A percentile compares a stretch with the other conserved stretches of the same genome.
Conservation (phyloP, 1,140 invertebrate genomes). For the Planococcus citri region DNA sequence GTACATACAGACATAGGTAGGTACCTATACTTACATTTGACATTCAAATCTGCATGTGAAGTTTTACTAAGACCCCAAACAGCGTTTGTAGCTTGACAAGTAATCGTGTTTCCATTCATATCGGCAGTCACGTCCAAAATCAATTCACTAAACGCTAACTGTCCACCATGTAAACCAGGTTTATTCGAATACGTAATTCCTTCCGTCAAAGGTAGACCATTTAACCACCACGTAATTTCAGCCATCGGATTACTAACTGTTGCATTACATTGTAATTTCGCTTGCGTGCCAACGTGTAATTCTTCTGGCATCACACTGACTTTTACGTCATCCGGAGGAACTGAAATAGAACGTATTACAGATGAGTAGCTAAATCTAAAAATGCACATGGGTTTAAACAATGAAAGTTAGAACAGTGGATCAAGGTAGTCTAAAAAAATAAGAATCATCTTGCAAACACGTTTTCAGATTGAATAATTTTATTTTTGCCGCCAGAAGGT, state of each 20-base stretch:
- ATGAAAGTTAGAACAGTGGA: neutral
- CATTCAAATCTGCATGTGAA: conserved; percentile 72
- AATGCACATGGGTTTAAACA: neutral
- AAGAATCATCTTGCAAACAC: neutral
- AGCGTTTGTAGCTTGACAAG: conserved; percentile 81
- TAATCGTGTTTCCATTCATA: conserved; percentile 78
- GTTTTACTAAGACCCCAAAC: conserved; percentile 67
- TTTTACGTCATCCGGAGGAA: conserved; percentile 73
- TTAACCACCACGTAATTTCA: conserved; percentile 81
- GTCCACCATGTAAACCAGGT: conserved; percentile 67
- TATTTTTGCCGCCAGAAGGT: too few relatives aligned
- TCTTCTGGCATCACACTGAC: conserved; percentile 65
- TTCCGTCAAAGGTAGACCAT: conserved; percentile 49
- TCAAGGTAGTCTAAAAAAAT: too few relatives aligned
- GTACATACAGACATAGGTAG: too few relatives aligned
- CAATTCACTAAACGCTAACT: conserved; percentile 64
- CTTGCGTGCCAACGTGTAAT: conserved; percentile 60
- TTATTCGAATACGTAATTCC: conserved; percentile 55
- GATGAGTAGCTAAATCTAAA: neutral
- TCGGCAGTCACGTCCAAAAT: conserved; percentile 71
- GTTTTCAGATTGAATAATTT: neutral
- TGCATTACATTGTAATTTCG: conserved; percentile 73
- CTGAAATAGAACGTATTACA: conserved; percentile 49
- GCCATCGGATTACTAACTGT: conserved; percentile 87
- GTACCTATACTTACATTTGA: conserved; percentile 75